Evolutionary conservation across 2,888 invertebrate species (phyloP), one percentile per base, ranked within the genome.

Genomic region (Xestoiulus laeticollis): DNA sequence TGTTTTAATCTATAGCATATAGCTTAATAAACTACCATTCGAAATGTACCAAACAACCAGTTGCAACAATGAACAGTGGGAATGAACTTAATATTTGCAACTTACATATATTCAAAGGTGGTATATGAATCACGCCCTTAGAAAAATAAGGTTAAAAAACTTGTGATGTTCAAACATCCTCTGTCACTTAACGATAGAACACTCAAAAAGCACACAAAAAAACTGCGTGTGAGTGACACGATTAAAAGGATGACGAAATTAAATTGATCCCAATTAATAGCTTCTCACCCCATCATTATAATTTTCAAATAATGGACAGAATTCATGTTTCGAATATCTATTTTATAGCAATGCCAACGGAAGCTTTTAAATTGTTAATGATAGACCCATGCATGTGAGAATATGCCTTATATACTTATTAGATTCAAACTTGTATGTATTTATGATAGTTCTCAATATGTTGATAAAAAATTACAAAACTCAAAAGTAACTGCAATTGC

Each of bases 141-240:
- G n/a, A 59, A 59, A 59, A 59, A 59, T 59, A 59, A 19, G 59
- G 59, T 59, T 59, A 59, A 59, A 59, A 59, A 59, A 59, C 59
- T 59, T 59, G 19, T 1, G 5, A 59, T 59, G 59, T 59, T 59
- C 19, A n/a, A 19, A 59, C 59, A 59, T 59, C 59, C 59, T 59
- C n/a, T n/a, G 59, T 19, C n/a, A 6, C 0, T n/a, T 59, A n/a
- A n/a, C 48, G 14, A 48, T 48, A 16, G 48, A 48, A 48, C 48
- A 6, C 48, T 16, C 16, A 16, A 12, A 48, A 2, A n/a, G 16
- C 16, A 48, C n/a, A n/a, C 59, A n/a, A 59, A 59, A 59, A 59
- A n/a, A 19, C n/a, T 19, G n/a, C 59, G 19, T n/a, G 59, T 59
- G 59, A 59, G 59, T 59, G 59, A 59, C 59, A 59, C n/a, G 19